A percentile compares a stretch with the other conserved stretches of the same genome.
Conservation (phyloP, 2,888 invertebrate genomes). For the Calameuta idolon region DNA sequence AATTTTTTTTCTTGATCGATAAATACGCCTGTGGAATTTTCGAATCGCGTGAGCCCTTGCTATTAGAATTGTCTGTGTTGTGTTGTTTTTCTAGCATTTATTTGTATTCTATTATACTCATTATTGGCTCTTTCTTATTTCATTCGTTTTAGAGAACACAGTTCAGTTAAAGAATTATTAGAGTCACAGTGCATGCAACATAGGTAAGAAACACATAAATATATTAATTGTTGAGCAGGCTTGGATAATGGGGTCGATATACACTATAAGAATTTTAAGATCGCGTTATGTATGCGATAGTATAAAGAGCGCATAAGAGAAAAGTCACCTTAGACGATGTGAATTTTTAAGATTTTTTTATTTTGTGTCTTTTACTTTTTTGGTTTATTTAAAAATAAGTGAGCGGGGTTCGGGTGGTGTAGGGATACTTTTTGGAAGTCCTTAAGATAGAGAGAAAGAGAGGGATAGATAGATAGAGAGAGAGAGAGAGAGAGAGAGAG, state of each 20-base stretch:
- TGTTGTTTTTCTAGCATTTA: background rate
- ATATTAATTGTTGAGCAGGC: background rate
- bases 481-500: constrained; percentile 1
- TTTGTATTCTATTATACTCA: background rate
- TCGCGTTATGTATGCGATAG: background rate
- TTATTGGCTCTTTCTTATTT: background rate
- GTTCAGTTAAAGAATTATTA: background rate
- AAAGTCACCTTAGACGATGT: constrained; percentile 11
- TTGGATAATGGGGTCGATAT: background rate
- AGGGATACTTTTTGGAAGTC: constrained; percentile 16
- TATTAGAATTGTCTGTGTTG: background rate
- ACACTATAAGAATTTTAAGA: background rate
- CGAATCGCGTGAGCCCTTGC: background rate
- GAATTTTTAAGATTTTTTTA: constrained; percentile 41
- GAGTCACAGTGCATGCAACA: background rate
- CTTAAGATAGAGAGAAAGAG: constrained; percentile 7
- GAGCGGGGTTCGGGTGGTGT: constrained; percentile 18
- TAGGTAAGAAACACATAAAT: background rate
- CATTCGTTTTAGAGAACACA: background rate
- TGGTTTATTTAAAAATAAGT: constrained; percentile 34
- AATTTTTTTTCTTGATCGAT: background rate
- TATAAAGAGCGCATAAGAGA: background rate
- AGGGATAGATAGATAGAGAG: constrained; percentile 14
- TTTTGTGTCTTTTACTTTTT: constrained; percentile 38
- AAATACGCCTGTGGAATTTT: background rate